Conservation (phyloP, 2,797 vertebrate genomes). For the Synaphobranchus kaupii region DNA sequence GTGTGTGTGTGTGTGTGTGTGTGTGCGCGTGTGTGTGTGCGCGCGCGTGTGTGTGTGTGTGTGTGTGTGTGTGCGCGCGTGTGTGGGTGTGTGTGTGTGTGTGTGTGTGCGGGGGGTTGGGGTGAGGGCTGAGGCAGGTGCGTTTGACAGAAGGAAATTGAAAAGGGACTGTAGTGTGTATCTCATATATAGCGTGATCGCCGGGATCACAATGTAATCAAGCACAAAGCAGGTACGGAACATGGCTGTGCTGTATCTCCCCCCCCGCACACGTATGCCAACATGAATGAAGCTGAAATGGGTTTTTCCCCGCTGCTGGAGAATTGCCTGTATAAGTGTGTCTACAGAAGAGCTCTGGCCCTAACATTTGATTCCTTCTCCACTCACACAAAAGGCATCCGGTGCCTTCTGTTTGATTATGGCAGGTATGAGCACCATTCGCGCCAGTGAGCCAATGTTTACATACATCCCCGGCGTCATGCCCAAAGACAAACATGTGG, state of each 20-base stretch:
- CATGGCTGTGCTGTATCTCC: not conserved
- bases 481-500: not conserved
- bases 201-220: slow-evolving; percentile 46
- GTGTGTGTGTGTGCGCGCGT: not conserved
- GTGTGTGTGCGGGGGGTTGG: not conserved
- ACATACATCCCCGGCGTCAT: not conserved
- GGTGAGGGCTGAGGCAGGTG: not conserved
- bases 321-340: not conserved
- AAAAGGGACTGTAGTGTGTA: not conserved
- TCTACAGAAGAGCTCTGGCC: not conserved
- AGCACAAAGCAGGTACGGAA: slow-evolving; percentile 38
- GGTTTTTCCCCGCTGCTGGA: too few relatives aligned
- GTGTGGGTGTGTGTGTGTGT: slow-evolving; percentile 15
- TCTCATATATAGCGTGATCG: not conserved
- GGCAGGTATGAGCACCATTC: not conserved
- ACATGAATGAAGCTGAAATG: not conserved
- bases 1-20: too few relatives aligned
- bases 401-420: not conserved
- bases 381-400: not conserved
- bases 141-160: not conserved
- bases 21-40: too few relatives aligned
- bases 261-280: not conserved
- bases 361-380: not conserved
- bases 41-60: not conserved
- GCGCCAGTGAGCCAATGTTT: too few relatives aligned